Base-by-base conservation (phyloP, 2,113 vertebrate species). In the Pollachius pollachius region DNA sequence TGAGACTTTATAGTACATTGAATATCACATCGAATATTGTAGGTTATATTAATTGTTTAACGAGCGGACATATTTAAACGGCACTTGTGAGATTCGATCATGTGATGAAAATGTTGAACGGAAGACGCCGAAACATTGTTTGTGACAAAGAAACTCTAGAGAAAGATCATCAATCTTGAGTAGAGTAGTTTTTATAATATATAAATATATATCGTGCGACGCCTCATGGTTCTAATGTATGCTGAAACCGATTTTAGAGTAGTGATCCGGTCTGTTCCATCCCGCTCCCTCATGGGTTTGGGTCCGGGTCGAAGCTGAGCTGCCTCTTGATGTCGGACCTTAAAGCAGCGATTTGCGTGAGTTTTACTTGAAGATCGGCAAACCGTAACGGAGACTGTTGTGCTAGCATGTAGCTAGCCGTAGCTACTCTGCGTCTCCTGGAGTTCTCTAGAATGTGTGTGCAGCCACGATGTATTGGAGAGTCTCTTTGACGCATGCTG, bases 311-410 rank as follows among this genome's bases (percentile, higher is more conserved):
- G 19, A 27, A 75, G 65, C 70, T 13, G 63, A 77, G 75, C 73
- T 6, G 73, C 79, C 73, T 78, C 68, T 65, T 63, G 68, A 64
- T 41, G 70, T 86, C 76, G 19, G 68, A 83, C 78, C 71, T 87
- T 78, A 89, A 89, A 48, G 9, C 41, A 12, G 9, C 84, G 87
- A 88, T 23, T 23, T 23, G 89, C 88, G 75, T 76, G 34, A 80
- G 81, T 62, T 75, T 85, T 18, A 85, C 84, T 86, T 84, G 85
- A 85, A 84, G 67, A 70, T 66, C 56, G 64, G 67, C 57, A 59
- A 15, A 6, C 12, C 8, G 9, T 3, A 48, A 48, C 11, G 58
- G 72, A 62, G 2, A 48, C 69, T 60, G 75, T 70, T 70, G 56
- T 72, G 67, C 70, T 65, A 18, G 41, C 52, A 52, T 62, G 65